A percentile compares a stretch with the other conserved stretches of the same genome.
These are phyloP conservation scores for Trachymyrmex septentrionalis DNA, from an alignment of 1,140 invertebrate genomes.

Conservation along the genomic window DNA sequence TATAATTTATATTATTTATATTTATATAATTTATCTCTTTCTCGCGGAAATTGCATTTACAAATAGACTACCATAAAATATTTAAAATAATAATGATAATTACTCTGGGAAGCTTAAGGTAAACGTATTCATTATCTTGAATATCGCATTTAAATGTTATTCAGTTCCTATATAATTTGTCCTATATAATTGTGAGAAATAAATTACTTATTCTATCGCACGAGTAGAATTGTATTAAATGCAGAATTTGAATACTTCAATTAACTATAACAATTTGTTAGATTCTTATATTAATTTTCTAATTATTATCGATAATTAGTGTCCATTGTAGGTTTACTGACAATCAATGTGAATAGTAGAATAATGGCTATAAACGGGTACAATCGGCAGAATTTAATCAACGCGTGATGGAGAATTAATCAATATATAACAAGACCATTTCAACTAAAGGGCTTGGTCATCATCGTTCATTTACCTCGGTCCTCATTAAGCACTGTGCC, in stretches of 20 bases:
- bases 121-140: conserved; percentile 11
- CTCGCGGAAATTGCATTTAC: conserved; percentile 1
- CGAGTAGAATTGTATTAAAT: conserved; percentile 2
- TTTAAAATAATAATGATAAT: conserved; percentile 3
- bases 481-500: conserved; percentile 24
- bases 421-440: conserved; percentile 47
- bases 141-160: conserved; percentile 25
- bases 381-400: conserved; percentile 56
- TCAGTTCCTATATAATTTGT: neutral
- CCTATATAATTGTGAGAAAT: conserved; percentile 7
- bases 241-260: neutral
- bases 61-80: neutral
- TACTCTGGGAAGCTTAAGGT: neutral
- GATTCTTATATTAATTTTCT: conserved; percentile 49
- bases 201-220: conserved; percentile 3
- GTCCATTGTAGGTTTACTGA: conserved; percentile 11
- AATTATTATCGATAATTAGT: conserved; percentile 38
- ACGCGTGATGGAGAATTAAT: conserved; percentile 38
- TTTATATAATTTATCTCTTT: too few relatives aligned
- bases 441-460: conserved; percentile 15
- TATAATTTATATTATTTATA: neutral
- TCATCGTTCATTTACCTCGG: conserved; percentile 15
- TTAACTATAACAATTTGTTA: conserved; percentile 1
- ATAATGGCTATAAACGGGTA: conserved; percentile 34
- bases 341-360: conserved; percentile 34